Percentiles rank a stretch among this genome's conserved stretches.
phyloP scores from a whole-genome alignment of 1,140 invertebrate genomes.

The Drosophila teissieri region DNA sequence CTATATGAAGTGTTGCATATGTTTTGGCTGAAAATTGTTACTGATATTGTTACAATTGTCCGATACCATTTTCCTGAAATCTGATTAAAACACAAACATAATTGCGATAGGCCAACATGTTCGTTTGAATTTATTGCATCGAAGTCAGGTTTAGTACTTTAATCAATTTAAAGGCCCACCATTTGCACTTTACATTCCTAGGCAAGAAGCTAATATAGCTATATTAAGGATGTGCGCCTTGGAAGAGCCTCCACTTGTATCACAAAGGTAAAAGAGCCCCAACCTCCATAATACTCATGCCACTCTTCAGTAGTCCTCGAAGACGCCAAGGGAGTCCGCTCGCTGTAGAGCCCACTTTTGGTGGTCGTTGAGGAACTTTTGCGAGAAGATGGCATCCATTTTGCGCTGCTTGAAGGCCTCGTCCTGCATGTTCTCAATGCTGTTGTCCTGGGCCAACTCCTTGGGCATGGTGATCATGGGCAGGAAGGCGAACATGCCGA shows the following conservation, averaged over 20 bases:
- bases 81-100: no score
- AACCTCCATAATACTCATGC: not conserved
- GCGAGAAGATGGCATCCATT: constrained; percentile 58
- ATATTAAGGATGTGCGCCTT: no score
- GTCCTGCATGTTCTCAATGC: constrained; percentile 69
- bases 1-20: no score
- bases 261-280: constrained; percentile 11
- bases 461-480: constrained; percentile 74
- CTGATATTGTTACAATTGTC: no score
- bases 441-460: constrained; percentile 62
- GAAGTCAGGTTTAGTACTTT: no score
- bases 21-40: no score
- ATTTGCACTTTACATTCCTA: no score
- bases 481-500: constrained; percentile 67
- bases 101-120: no score
- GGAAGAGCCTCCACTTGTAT: not conserved
- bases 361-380: constrained; percentile 55
- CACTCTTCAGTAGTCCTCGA: constrained; percentile 57
- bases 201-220: no score
- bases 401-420: constrained; percentile 55
- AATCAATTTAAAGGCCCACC: no score
- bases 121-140: no score
- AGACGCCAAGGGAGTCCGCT: constrained; percentile 65
- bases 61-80: no score
- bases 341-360: constrained; percentile 69